Base-by-base conservation (phyloP, 2,888 invertebrate genomes). In the Agonopterix alstromeriana region DNA sequence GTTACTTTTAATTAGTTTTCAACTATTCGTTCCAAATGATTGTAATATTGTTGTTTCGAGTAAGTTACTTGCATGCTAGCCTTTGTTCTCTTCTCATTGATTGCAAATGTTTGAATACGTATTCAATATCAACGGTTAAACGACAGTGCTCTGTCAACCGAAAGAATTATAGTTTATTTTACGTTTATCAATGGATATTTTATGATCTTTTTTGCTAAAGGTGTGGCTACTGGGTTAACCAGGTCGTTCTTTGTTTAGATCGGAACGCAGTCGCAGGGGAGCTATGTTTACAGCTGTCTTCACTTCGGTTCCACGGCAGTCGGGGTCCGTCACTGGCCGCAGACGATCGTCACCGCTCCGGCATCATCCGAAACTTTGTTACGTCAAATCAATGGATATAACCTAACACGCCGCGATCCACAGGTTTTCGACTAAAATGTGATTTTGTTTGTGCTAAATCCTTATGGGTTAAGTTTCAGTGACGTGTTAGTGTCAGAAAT, bases 321-420 rank as follows among this genome's bases (percentile, higher is more conserved):
- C 45, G 52, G 47, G 50, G 48, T 61, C 57, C 54, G 50, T 50
- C 54, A 50, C 55, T 61, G 63, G 53, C 62, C 63, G 66, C 77
- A 82, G 84, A 82, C 70, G 70, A 61, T 72, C 74, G 80, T 74
- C 51, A 55, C 10, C 11, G 55, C 63, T 58, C 57, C 53, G 40
- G 17, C 17, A 27, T 10, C 14, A 36, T 5, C 49, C 43, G 70
- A 87, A 88, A 88, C 86, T 87, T 88, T 88, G 73, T 86, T 87
- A 87, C 86, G 85, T 83, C 82, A 82, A 82, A 82, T 83, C 84
- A 83, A 87, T 88, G 88, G 88, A 87, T 88, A 87, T 87, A 88
- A 88, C 88, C 86, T 88, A 88, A 87, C 72, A 74, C 61, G 62
- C 44, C 61, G 62, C 44, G 45, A 27, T 67, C 56, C 55, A 60